Evolutionary conservation across 2,888 invertebrate genomes (phyloP).

Genomic region (Pristionchus mayeri): DNA sequence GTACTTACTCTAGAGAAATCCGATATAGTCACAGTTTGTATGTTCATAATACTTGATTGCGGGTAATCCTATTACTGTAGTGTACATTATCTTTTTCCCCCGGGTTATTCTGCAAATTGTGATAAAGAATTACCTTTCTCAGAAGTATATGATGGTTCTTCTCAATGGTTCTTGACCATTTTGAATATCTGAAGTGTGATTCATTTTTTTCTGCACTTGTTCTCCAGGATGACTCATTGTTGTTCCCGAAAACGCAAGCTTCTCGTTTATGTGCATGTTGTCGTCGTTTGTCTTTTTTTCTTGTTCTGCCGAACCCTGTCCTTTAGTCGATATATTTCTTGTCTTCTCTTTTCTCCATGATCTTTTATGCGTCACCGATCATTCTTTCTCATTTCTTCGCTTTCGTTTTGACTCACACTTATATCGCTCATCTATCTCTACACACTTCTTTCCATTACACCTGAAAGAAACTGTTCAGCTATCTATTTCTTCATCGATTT

Average conservation of each 20-base stretch:
- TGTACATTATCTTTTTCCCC: background rate
- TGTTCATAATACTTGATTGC: background rate
- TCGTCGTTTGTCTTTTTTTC: background rate
- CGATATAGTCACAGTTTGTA: background rate
- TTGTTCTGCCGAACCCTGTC: background rate
- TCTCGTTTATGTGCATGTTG: background rate
- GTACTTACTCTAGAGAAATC: slow-evolving; percentile 74
- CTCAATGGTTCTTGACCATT: background rate
- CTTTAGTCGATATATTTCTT: background rate
- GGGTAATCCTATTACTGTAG: background rate
- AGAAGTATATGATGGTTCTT: background rate
- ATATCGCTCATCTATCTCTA: background rate
- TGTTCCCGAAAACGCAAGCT: background rate
- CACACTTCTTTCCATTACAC: background rate
- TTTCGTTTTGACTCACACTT: background rate
- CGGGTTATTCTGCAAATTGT: background rate
- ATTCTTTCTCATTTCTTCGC: no score
- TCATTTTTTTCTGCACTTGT: background rate
- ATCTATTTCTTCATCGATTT: background rate
- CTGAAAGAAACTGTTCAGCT: background rate
- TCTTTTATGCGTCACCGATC: no score
- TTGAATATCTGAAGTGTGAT: background rate
- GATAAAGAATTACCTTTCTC: slow-evolving; percentile 2
- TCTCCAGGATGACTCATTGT: slow-evolving; percentile 13
- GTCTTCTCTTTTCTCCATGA: no score